Percentiles rank a stretch among this genome's conserved stretches.
Conservation (phyloP, 2,113 vertebrate genomes). For the Euleptes europaea region DNA sequence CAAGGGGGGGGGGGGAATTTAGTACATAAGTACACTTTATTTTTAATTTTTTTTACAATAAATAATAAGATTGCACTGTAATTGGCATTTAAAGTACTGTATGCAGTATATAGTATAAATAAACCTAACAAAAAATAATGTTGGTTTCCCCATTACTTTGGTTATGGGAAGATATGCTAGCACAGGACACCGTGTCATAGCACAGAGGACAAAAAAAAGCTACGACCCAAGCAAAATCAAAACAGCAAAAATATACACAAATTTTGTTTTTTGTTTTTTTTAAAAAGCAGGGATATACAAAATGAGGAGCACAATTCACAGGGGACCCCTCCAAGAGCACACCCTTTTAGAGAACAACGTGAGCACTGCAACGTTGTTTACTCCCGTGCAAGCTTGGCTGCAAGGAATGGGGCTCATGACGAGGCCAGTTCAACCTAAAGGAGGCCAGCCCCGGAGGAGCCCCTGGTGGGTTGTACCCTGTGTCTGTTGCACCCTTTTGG, state of each 20-base stretch:
- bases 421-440: not conserved
- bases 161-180: conserved; percentile 92
- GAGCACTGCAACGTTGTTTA: not conserved
- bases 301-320: conserved; percentile 8
- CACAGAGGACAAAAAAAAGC: conserved; percentile 77
- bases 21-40: conserved; percentile 97
- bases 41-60: conserved; percentile 95
- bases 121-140: conserved; percentile 93
- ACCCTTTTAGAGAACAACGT: not conserved
- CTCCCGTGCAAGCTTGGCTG: not conserved
- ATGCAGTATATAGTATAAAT: conserved; percentile 99
- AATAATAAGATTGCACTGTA: conserved; percentile 99
- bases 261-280: not conserved
- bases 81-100: conserved; percentile 99
- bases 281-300: conserved; percentile 71
- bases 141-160: conserved; percentile 96
- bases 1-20: conserved; percentile 78
- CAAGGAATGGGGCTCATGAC: not conserved
- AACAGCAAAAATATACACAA: conserved; percentile 86
- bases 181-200: conserved; percentile 88
- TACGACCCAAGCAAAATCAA: conserved; percentile 83
- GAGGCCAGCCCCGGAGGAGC: not conserved
- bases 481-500: conserved; percentile 85
- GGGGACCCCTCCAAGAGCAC: not conserved
- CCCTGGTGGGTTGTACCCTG: conserved; percentile 14